A percentile compares a stretch with the other conserved stretches of the same genome.
Evolutionary conservation across 2,113 vertebrate species (phyloP).

Genomic region (Corythaixoides concolor): DNA sequence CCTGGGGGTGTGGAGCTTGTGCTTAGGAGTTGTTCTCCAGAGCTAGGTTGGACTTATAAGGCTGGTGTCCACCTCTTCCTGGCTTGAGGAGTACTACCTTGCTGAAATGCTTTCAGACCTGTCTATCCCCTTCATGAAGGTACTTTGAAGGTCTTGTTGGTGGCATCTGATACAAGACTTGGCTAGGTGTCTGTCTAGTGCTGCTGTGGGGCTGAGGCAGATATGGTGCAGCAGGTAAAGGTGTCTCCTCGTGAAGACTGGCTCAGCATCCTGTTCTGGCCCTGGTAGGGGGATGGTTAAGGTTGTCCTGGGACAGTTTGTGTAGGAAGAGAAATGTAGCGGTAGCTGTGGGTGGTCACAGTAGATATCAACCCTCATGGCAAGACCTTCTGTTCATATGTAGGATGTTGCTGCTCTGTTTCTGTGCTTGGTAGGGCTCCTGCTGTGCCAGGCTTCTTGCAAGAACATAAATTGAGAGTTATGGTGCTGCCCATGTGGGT

Average conservation of each 20-base stretch:
- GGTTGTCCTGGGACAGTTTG: background rate
- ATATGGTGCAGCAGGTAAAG: background rate
- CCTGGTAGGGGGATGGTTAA: background rate
- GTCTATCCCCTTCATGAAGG: rapidly evolving
- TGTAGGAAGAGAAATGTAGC: no score
- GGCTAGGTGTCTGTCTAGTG: no score
- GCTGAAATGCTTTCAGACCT: background rate
- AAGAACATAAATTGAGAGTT: background rate
- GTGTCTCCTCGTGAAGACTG: background rate
- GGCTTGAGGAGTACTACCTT: background rate
- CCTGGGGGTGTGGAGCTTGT: background rate
- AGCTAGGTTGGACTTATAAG: background rate
- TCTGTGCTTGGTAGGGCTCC: background rate
- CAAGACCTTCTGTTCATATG: background rate
- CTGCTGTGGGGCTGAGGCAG: background rate
- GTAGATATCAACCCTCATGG: rapidly evolving
- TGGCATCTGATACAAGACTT: background rate
- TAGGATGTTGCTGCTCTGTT: background rate
- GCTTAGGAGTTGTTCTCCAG: background rate
- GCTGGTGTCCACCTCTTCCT: rapidly evolving
- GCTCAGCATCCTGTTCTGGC: background rate
- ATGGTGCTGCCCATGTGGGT: background rate
- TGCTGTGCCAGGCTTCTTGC: background rate
- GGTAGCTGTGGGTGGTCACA: background rate
- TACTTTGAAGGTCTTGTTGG: background rate